phyloP scores from a whole-genome alignment of 1,140 invertebrate species.

The Geopemphigus sp. region DNA sequence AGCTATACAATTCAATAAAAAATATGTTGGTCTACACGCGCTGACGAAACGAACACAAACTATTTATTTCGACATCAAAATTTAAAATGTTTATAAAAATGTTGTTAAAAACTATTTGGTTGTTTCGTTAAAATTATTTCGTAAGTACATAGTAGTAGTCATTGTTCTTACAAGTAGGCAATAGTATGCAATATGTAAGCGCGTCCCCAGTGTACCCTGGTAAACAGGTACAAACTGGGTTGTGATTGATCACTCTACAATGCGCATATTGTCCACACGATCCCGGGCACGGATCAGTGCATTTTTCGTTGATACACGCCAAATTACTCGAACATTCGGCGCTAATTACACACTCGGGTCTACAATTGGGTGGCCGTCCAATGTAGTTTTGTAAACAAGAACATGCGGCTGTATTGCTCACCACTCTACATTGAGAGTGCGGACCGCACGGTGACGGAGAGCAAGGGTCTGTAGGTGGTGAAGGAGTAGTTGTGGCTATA shows the following conservation, averaged over 20 bases:
- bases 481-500: slow-evolving; percentile 53
- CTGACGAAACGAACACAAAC: background rate
- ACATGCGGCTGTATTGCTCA: slow-evolving; percentile 59
- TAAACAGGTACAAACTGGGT: slow-evolving; percentile 62
- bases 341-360: slow-evolving; percentile 60
- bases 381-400: slow-evolving; percentile 60
- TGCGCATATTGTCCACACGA: slow-evolving; percentile 61
- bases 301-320: slow-evolving; percentile 60
- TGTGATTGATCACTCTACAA: slow-evolving; percentile 62
- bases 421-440: slow-evolving; percentile 58
- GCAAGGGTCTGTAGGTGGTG: slow-evolving; percentile 56
- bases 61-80: too few relatives aligned
- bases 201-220: slow-evolving; percentile 61
- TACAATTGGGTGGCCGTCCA: slow-evolving; percentile 61
- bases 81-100: too few relatives aligned
- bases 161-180: slow-evolving; percentile 51
- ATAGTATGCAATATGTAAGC: slow-evolving; percentile 55
- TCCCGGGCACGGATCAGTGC: slow-evolving; percentile 60
- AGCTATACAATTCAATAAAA: slow-evolving; percentile 53
- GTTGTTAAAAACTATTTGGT: slow-evolving; percentile 9
- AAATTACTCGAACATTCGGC: slow-evolving; percentile 59
- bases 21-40: slow-evolving; percentile 33
- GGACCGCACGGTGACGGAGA: slow-evolving; percentile 60
- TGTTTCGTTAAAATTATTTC: background rate
- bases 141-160: slow-evolving; percentile 38